phyloP scores from a whole-genome alignment of 2,797 vertebrate species.

The Microctenopoma steveboyesi region DNA sequence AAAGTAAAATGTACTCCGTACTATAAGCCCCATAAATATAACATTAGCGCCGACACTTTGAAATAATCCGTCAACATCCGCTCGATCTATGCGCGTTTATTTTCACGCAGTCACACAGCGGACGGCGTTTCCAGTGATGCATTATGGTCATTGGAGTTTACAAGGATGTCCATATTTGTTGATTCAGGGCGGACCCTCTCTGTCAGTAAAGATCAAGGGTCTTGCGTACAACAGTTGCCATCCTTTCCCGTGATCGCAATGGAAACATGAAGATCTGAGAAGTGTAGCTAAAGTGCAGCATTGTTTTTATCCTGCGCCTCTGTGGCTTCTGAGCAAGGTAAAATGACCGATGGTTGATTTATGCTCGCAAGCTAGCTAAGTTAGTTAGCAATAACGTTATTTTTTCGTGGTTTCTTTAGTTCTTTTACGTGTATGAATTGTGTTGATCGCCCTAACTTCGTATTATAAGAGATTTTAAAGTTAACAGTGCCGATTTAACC shows the following conservation, averaged over 20 bases:
- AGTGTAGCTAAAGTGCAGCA: conserved; percentile 10
- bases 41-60: conserved; percentile 40
- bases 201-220: background rate
- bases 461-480: background rate
- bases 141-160: conserved; percentile 63
- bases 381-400: conserved; percentile 1
- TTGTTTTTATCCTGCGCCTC: conserved; percentile 13
- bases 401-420: background rate
- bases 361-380: conserved; percentile 19
- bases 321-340: conserved; percentile 50
- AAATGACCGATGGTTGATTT: conserved; percentile 14
- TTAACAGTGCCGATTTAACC: background rate
- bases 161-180: background rate
- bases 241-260: background rate
- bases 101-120: background rate
- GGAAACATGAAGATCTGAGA: conserved; percentile 50
- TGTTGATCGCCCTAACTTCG: background rate
- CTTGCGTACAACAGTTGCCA: conserved; percentile 3
- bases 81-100: background rate
- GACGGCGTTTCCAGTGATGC: conserved; percentile 36
- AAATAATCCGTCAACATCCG: conserved; percentile 30
- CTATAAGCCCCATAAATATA: background rate
- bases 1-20: background rate
- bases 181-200: conserved; percentile 50
- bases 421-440: background rate